Conservation (phyloP, 2,888 invertebrate genomes). For the Chrysotoxum bicinctum region DNA sequence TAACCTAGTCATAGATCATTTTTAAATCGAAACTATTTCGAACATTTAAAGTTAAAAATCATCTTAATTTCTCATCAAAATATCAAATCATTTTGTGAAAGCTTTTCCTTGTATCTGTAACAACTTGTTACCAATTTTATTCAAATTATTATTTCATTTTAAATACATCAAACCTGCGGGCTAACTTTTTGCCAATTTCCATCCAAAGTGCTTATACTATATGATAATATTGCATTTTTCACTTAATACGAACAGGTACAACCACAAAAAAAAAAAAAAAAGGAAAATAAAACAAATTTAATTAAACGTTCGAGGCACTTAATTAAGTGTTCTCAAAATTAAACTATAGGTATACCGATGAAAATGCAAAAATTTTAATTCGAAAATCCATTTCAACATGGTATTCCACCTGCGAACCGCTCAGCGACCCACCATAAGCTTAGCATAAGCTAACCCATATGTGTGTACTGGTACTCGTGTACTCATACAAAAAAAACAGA, state of each 20-base stretch:
- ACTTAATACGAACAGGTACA: background rate
- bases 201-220: background rate
- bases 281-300: background rate
- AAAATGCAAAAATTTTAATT: constrained; percentile 27
- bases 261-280: too few species aligned
- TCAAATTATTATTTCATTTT: background rate
- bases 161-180: background rate
- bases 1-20: too few species aligned
- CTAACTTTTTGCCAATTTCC: background rate
- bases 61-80: too few species aligned
- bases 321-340: constrained; percentile 26
- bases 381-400: constrained; percentile 16
- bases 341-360: background rate
- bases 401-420: constrained; percentile 14
- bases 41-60: too few species aligned
- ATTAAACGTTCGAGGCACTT: constrained; percentile 13
- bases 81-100: too few species aligned
- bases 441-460: background rate
- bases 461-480: background rate
- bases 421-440: background rate
- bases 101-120: background rate
- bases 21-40: too few species aligned
- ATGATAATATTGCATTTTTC: background rate
- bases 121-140: background rate
- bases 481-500: background rate